Conservation (phyloP, 2,888 invertebrate species). For the Zele albiditarsus region DNA sequence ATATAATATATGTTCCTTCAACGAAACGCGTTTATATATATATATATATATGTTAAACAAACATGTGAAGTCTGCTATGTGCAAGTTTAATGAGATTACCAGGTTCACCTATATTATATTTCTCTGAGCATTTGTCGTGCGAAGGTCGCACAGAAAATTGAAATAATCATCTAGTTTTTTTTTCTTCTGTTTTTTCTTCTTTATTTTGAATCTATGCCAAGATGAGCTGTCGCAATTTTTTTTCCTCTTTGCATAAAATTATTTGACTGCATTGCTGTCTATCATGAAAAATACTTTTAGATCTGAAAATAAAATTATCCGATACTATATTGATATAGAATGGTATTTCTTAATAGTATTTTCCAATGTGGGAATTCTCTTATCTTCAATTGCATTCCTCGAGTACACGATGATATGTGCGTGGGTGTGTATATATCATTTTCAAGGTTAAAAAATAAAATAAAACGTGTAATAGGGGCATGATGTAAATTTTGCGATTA, state of each 20-base stretch:
- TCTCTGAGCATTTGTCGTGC: not conserved
- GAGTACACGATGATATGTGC: not conserved
- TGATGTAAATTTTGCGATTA: not conserved
- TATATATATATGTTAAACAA: not conserved
- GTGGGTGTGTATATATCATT: not conserved
- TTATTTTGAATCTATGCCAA: not conserved
- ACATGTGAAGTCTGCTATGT: not conserved
- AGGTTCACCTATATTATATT: not conserved
- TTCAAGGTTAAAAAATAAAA: slow-evolving; percentile 4
- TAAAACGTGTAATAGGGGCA: not conserved
- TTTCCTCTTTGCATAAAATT: not conserved
- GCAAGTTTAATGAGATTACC: not conserved
- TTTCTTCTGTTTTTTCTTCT: not conserved
- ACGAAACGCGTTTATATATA: not conserved
- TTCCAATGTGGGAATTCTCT: not conserved
- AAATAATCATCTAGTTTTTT: not conserved
- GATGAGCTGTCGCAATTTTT: not conserved
- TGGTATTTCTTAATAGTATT: too few species aligned
- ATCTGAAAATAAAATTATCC: too few species aligned
- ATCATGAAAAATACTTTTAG: too few species aligned
- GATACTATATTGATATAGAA: too few species aligned
- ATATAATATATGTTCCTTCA: not conserved
- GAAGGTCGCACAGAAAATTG: not conserved
- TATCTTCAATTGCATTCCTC: not conserved
- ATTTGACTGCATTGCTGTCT: not conserved